These are phyloP conservation scores for Agonopterix alstromeriana DNA, from an alignment of 2,888 invertebrate genomes.

Conservation along the genomic window DNA sequence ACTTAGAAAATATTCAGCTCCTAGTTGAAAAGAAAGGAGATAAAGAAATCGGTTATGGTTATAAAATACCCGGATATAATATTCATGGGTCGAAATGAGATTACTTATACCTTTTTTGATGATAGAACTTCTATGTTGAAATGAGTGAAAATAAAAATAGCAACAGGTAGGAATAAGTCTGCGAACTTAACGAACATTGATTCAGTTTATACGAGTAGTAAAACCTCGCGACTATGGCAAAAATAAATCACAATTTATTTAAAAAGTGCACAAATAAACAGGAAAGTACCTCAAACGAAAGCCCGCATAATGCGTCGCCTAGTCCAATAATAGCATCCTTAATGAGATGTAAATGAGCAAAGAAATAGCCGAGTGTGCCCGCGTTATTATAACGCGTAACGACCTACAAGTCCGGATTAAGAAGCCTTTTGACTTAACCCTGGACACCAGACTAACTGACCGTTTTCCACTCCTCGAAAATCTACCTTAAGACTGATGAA, in stretches of 20 bases:
- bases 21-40: background rate
- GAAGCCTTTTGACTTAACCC: constrained; percentile 76
- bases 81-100: no score
- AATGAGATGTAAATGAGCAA: constrained; percentile 78
- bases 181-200: no score
- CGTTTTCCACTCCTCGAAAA: constrained; percentile 17
- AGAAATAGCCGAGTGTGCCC: constrained; percentile 66
- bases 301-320: constrained; percentile 38
- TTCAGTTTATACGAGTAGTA: no score
- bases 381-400: constrained; percentile 77
- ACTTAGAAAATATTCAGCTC: background rate
- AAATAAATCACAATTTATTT: no score
- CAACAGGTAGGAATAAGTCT: no score
- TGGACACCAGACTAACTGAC: constrained; percentile 51
- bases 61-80: background rate
- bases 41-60: background rate
- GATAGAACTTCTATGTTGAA: no score
- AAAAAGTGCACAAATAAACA: background rate
- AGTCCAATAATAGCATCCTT: constrained; percentile 68
- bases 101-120: no score
- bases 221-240: no score
- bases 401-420: constrained; percentile 77
- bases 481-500: constrained; percentile 21
- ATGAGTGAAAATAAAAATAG: no score
- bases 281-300: constrained; percentile 15